Conservation (phyloP, 2,888 invertebrate species). For the Chelonus formosanus region DNA sequence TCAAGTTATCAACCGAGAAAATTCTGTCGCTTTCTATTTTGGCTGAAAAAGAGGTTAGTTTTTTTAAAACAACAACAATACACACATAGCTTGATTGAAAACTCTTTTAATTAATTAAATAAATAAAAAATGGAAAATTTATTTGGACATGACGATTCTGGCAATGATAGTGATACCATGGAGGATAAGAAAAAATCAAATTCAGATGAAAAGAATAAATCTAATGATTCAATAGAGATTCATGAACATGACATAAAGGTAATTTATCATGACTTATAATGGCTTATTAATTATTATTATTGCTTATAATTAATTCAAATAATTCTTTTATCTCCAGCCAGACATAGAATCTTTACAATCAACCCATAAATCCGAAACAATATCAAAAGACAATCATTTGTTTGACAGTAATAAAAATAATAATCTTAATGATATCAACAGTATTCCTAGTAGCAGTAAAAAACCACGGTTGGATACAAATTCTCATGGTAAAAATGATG, state of each 20-base stretch:
- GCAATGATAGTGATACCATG: slow-evolving; percentile 50
- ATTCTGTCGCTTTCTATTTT: too few species aligned
- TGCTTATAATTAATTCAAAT: background rate
- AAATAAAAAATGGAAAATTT: slow-evolving; percentile 51
- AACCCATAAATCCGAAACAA: too few species aligned
- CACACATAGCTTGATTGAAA: too few species aligned
- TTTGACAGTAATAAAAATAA: too few species aligned
- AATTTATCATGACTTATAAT: slow-evolving; percentile 7
- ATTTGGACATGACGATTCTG: slow-evolving; percentile 57
- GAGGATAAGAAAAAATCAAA: slow-evolving; percentile 46
- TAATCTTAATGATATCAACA: too few species aligned
- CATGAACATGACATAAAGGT: slow-evolving; percentile 47
- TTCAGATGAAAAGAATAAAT: slow-evolving; percentile 32
- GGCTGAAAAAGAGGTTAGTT: too few species aligned
- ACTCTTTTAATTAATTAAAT: background rate
- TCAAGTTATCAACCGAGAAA: too few species aligned
- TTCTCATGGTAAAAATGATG: slow-evolving; percentile 39
- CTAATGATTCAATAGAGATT: slow-evolving; percentile 44
- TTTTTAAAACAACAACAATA: too few species aligned
- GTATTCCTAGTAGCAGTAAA: background rate
- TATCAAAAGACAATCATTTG: too few species aligned
- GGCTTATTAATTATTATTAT: slow-evolving; percentile 7
- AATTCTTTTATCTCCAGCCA: background rate
- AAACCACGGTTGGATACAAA: background rate
- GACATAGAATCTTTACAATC: too few species aligned